phyloP scores from a whole-genome alignment of 2,113 vertebrate genomes.

The Menidia beryllina region DNA sequence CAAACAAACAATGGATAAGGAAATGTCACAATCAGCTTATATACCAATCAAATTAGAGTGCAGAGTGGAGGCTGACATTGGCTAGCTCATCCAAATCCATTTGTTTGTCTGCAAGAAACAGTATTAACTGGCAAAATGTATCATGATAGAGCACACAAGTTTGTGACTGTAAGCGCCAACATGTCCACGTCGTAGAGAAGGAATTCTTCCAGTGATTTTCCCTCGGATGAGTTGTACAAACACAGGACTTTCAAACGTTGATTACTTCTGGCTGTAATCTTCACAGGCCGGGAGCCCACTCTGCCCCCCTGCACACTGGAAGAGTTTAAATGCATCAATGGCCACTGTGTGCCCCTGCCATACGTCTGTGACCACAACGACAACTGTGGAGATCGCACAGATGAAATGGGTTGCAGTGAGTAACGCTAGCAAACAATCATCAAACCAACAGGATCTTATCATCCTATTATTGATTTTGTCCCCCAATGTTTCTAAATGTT shows the following conservation, averaged over 20 bases:
- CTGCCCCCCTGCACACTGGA: constrained; percentile 86
- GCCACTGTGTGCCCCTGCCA: constrained; percentile 85
- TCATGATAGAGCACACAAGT: not conserved
- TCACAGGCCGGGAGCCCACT: constrained; percentile 86
- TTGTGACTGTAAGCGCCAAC: not conserved
- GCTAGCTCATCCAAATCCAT: constrained; percentile 25
- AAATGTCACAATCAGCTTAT: constrained; percentile 64
- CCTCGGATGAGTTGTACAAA: constrained; percentile 1
- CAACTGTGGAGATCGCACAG: constrained; percentile 90
- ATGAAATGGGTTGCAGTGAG: constrained; percentile 94
- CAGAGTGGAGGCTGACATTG: constrained; percentile 26
- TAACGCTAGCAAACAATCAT: constrained; percentile 39
- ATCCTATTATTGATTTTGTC: too few species aligned
- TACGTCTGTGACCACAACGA: constrained; percentile 90
- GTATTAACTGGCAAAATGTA: not conserved
- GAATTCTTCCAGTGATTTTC: not conserved
- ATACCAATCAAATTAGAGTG: constrained; percentile 65
- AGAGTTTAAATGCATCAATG: constrained; percentile 91
- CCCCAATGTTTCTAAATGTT: too few species aligned
- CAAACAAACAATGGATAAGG: constrained; percentile 33
- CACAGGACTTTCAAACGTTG: constrained; percentile 4
- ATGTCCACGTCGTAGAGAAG: not conserved
- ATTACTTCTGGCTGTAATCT: constrained; percentile 28
- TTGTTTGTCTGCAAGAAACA: constrained; percentile 15
- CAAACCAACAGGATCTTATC: not conserved